These are phyloP conservation scores for Chironomus tepperi DNA, from an alignment of 1,140 invertebrate species.

Conservation along the genomic window DNA sequence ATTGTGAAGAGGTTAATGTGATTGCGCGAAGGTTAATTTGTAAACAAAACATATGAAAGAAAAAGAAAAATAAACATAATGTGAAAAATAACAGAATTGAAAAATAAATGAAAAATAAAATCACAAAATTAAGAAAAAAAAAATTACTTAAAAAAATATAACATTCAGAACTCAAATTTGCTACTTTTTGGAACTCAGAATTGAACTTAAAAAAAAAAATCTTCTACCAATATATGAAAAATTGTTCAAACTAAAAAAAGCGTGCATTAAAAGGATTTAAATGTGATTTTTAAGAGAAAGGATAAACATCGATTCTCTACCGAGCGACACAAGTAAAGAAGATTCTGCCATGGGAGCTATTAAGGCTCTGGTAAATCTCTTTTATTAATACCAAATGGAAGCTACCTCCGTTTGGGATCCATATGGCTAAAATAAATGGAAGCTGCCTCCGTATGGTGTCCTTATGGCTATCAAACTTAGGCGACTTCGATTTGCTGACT, in stretches of 20 bases:
- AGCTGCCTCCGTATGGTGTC: too few relatives aligned
- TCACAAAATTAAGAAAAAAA: neutral
- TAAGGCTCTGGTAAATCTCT: too few relatives aligned
- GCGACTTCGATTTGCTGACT: too few relatives aligned
- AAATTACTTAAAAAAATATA: slow-evolving; percentile 13
- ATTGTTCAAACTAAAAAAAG: slow-evolving; percentile 18
- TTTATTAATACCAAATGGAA: too few relatives aligned
- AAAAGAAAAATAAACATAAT: slow-evolving; percentile 23
- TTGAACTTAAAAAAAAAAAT: neutral
- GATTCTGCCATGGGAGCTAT: too few relatives aligned
- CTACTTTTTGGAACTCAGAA: too few relatives aligned
- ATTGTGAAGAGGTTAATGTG: neutral
- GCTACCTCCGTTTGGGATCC: too few relatives aligned
- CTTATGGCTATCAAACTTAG: too few relatives aligned
- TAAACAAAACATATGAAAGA: slow-evolving; percentile 20
- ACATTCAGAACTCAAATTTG: neutral
- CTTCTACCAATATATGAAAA: neutral
- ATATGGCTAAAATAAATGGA: too few relatives aligned
- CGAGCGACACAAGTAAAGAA: too few relatives aligned
- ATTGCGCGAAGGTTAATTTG: neutral
- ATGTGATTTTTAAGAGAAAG: neutral
- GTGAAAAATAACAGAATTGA: neutral
- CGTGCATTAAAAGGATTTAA: slow-evolving; percentile 16
- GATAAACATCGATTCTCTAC: neutral
- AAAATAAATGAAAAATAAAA: neutral